phyloP scores from a whole-genome alignment of 2,797 vertebrate genomes.

The Syngnathus rostellatus region DNA sequence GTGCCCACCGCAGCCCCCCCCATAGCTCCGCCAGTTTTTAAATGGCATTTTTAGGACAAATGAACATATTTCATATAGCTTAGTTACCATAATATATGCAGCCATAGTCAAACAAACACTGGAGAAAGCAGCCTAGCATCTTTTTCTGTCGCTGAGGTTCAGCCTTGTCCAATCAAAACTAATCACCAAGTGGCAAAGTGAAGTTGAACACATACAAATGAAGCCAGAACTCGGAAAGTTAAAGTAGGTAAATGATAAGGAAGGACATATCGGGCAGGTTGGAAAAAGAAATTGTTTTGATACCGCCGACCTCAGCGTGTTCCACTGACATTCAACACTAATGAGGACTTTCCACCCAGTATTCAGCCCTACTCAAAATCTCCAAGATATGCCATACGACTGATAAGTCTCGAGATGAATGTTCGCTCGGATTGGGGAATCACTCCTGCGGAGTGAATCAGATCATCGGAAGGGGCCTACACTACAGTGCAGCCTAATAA shows the following conservation, averaged over 20 bases:
- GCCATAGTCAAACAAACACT: not conserved
- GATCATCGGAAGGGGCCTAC: not conserved
- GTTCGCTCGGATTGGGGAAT: constrained; percentile 13
- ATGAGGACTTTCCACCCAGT: constrained; percentile 47
- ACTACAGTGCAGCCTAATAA: constrained; percentile 29
- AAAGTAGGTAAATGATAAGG: not conserved
- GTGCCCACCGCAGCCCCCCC: no score
- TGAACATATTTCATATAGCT: no score
- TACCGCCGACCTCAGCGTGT: constrained; percentile 49
- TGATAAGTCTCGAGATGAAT: constrained; percentile 40
- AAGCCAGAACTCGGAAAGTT: not conserved
- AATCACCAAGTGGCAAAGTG: not conserved
- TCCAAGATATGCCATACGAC: constrained; percentile 54
- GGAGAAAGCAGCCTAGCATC: not conserved
- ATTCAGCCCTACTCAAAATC: constrained; percentile 43
- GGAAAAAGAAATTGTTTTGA: constrained; percentile 45
- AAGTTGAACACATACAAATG: not conserved
- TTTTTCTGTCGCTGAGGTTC: not conserved
- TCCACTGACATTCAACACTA: constrained; percentile 48
- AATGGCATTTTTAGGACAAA: no score
- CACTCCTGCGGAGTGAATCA: not conserved
- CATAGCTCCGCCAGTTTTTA: no score
- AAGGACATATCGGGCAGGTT: constrained; percentile 28
- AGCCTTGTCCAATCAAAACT: not conserved
- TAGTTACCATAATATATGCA: not conserved